These are phyloP conservation scores for Stenichneumon culpator DNA, from an alignment of 2,888 invertebrate genomes.

Conservation along the genomic window DNA sequence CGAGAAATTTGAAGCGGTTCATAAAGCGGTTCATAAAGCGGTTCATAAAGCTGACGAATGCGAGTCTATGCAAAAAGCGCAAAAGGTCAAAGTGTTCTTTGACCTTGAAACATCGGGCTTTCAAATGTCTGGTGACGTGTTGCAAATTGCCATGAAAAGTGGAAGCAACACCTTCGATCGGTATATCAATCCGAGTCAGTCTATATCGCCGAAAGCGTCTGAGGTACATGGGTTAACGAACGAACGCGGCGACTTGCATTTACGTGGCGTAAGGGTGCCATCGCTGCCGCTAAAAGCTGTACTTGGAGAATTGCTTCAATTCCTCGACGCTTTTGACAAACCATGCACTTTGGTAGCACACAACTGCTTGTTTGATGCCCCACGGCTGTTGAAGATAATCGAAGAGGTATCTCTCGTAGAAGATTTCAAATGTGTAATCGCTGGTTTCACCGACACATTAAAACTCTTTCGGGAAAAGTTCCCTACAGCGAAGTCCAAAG, in stretches of 20 bases:
- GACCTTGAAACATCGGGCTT: conserved; percentile 52
- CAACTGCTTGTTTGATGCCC: conserved; percentile 22
- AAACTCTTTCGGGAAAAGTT: conserved; percentile 23
- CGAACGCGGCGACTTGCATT: not conserved
- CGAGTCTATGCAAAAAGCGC: conserved; percentile 19
- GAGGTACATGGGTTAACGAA: conserved; percentile 4
- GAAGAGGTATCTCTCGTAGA: not conserved
- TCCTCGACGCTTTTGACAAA: not conserved
- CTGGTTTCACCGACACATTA: conserved; percentile 34
- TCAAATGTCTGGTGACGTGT: conserved; percentile 26
- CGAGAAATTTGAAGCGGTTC: conserved; percentile 13
- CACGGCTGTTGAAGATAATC: conserved; percentile 3
- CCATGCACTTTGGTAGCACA: conserved; percentile 14
- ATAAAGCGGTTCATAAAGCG: conserved; percentile 2
- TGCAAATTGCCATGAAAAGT: conserved; percentile 44
- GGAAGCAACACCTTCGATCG: not conserved
- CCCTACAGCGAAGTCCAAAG: not conserved
- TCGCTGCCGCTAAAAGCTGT: conserved; percentile 3
- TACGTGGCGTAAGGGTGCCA: not conserved
- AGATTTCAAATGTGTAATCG: conserved; percentile 2
- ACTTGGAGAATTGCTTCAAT: conserved; percentile 14
- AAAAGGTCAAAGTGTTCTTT: conserved; percentile 34
- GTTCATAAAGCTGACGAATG: not conserved
- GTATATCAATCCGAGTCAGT: too few species aligned
- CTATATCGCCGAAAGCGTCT: conserved; percentile 2